phyloP scores from a whole-genome alignment of 1,140 invertebrate genomes.

The Trachymyrmex cornetzi region DNA sequence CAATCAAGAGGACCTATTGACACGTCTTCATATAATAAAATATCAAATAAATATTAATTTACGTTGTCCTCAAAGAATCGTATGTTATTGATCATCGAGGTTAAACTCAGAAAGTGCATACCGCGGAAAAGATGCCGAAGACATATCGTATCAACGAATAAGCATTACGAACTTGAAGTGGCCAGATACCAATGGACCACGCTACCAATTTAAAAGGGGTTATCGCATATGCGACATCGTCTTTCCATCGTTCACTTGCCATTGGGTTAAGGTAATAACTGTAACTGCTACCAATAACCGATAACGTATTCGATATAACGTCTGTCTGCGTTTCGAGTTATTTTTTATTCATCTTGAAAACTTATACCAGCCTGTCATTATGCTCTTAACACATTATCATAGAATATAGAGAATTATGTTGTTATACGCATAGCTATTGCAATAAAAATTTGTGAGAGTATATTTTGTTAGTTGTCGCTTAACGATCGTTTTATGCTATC shows the following conservation, averaged over 20 bases:
- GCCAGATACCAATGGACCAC: constrained; percentile 63
- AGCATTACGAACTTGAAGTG: constrained; percentile 24
- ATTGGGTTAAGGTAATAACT: constrained; percentile 7
- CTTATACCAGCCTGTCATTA: not conserved
- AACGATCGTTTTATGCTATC: not conserved
- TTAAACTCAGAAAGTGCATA: not conserved
- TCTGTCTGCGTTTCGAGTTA: not conserved
- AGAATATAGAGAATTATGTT: not conserved
- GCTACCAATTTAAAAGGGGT: constrained; percentile 38
- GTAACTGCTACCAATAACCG: constrained; percentile 12
- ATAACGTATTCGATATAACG: not conserved
- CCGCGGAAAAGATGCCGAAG: not conserved
- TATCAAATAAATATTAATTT: not conserved
- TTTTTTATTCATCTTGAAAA: constrained; percentile 24
- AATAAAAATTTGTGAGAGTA: not conserved
- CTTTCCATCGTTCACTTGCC: constrained; percentile 11
- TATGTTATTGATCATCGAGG: not conserved
- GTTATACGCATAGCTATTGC: not conserved
- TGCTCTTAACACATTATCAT: constrained; percentile 2
- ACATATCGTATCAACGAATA: not conserved
- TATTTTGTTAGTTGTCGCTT: not conserved
- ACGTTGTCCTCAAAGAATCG: not conserved
- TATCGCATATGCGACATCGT: constrained; percentile 59
- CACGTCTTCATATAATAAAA: not conserved
- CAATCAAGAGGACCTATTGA: constrained; percentile 21